Evolutionary conservation across 2,888 invertebrate species (phyloP).

Genomic region (Rhaphigaster nebulosa): DNA sequence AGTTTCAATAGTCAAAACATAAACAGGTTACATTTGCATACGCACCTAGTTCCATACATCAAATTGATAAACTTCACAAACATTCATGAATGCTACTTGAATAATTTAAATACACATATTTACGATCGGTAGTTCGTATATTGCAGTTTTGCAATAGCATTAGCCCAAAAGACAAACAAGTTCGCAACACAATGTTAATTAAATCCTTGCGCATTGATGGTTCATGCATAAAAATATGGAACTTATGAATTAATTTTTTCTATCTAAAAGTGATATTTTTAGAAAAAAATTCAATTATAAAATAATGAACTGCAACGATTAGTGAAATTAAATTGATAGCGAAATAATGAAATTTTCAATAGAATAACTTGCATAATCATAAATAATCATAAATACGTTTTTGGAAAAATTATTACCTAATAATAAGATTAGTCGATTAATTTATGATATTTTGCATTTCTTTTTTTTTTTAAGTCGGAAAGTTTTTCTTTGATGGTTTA

Average conservation of each 20-base stretch:
- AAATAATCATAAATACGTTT: too few relatives aligned
- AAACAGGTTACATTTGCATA: background rate
- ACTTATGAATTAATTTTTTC: background rate
- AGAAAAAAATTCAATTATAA: too few relatives aligned
- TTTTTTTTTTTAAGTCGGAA: too few relatives aligned
- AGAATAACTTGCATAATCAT: too few relatives aligned
- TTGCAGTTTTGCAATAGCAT: background rate
- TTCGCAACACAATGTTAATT: background rate
- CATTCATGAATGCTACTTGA: background rate
- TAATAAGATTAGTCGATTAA: too few relatives aligned
- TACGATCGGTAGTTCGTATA: background rate
- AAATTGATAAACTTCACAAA: background rate
- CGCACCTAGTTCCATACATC: background rate
- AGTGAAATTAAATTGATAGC: too few relatives aligned
- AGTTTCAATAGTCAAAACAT: background rate
- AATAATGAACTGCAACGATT: too few relatives aligned
- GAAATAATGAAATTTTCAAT: too few relatives aligned
- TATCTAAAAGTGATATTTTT: too few relatives aligned
- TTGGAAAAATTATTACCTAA: too few relatives aligned
- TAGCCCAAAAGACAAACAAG: background rate
- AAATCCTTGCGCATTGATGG: background rate
- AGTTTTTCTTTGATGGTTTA: too few relatives aligned
- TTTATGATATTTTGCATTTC: too few relatives aligned
- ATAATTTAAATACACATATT: constrained; percentile 7
- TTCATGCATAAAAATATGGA: background rate